Evolutionary conservation across 64 coral and sea anemone genomes (phyloP), one percentile per base, ranked within the genome.

Genomic region (Dendronephthya gigantea): DNA sequence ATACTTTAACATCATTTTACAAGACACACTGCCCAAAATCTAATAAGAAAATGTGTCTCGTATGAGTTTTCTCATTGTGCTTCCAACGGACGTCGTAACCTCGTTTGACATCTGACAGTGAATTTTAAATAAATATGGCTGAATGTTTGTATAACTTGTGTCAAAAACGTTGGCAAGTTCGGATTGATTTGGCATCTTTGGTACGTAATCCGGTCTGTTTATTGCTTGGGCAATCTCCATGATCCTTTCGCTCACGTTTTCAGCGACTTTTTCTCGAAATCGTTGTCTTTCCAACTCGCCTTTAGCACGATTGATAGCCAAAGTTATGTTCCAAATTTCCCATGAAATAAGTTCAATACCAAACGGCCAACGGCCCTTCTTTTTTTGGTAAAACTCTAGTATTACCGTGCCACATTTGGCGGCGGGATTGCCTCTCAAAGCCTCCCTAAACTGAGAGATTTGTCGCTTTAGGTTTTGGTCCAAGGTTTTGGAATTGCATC

Each of bases 321-420:
- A 59, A 86, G 92, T 97, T 23, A 97, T 48, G 11, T 91, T 97
- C 94, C 94, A 97, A 56, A 97, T 97, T 89, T 97, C 94, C 94
- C 94, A 97, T 10, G 94, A 92, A 9, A 97, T 90, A 50, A 87
- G 89, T 32, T 97, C 94, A 86, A 92, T 90, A 19, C 94, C 94
- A 82, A 97, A 97, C 27, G 91, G 91, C 94, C 94, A 97, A 19
- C 91, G 86, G 83, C 89, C 94, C 87, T 97, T 97, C 65, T 87
- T 90, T 86, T 93, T 97, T 48, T 97, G 94, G 84, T 97, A 97
- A 88, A 97, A 97, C 88, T 97, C 94, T 15, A 97, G 84, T 30
- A 90, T 93, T 49, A 98, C 93, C 39, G 89, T 85, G n/a, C 95
- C 95, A 85, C 79, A 91, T 49, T 89, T 91, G 50, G 92, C 51